Evolutionary conservation across 2,113 vertebrate species (phyloP).

Genomic region (Nyctibius bracteatus): DNA sequence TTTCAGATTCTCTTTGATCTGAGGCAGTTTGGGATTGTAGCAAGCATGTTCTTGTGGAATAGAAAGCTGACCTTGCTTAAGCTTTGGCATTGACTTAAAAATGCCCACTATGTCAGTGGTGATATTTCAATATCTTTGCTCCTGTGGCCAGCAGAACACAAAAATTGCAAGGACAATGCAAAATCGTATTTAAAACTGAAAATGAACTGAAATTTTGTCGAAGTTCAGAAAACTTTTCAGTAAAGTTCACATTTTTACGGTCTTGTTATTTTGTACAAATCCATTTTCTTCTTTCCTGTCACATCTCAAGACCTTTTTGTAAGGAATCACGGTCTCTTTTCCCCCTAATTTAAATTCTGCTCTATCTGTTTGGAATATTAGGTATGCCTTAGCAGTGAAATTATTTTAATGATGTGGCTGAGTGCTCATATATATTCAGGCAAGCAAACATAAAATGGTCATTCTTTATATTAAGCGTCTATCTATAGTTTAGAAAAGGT

Average conservation of each 20-base stretch:
- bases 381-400: conserved; percentile 43
- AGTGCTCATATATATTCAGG: conserved; percentile 58
- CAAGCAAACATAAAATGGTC: conserved; percentile 63
- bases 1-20: background rate
- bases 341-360: conserved; percentile 45
- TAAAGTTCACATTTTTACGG: background rate
- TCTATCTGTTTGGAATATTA: conserved; percentile 51
- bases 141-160: background rate
- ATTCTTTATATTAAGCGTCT: conserved; percentile 57
- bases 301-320: conserved; percentile 3
- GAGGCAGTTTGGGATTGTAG: background rate
- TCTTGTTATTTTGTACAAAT: conserved; percentile 27
- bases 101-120: background rate
- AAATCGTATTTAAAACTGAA: background rate
- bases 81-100: background rate
- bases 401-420: conserved; percentile 56
- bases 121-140: background rate
- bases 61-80: background rate
- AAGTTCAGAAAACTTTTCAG: background rate
- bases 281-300: conserved; percentile 33
- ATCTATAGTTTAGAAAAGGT: conserved; percentile 37
- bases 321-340: background rate
- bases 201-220: background rate
- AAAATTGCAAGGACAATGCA: background rate
- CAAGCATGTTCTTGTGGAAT: background rate